Conservation (phyloP, 2,113 vertebrate genomes). For the Myrmecobius fasciatus region DNA sequence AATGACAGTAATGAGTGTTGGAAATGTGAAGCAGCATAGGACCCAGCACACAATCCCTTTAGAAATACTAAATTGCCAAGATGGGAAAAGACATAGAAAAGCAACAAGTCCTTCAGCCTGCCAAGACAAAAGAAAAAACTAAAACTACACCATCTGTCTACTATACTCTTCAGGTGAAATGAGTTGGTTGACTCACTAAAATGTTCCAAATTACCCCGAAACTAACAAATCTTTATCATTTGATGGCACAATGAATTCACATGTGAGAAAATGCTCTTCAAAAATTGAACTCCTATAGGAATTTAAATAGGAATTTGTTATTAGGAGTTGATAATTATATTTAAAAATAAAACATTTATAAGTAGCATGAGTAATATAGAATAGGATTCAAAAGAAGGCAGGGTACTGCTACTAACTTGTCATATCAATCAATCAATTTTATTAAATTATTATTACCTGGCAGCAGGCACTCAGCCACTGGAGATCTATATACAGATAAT, state of each 20-base stretch:
- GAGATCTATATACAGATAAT: background rate
- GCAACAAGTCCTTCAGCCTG: background rate
- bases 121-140: background rate
- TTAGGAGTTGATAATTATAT: background rate
- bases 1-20: background rate
- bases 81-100: background rate
- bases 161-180: background rate
- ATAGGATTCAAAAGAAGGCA: background rate
- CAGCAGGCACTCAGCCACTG: background rate
- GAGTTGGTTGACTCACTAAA: background rate
- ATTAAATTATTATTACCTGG: background rate
- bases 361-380: background rate
- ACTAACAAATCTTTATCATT: background rate
- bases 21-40: slow-evolving; percentile 22
- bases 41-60: background rate
- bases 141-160: background rate
- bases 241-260: background rate
- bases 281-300: slow-evolving; percentile 16
- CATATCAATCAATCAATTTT: background rate
- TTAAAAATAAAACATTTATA: background rate
- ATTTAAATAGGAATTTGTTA: background rate
- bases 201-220: background rate
- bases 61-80: background rate
- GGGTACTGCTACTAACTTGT: background rate
- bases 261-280: background rate